These are phyloP conservation scores for Lumbricus terrestris DNA, from an alignment of 2,888 invertebrate species.

Conservation along the genomic window DNA sequence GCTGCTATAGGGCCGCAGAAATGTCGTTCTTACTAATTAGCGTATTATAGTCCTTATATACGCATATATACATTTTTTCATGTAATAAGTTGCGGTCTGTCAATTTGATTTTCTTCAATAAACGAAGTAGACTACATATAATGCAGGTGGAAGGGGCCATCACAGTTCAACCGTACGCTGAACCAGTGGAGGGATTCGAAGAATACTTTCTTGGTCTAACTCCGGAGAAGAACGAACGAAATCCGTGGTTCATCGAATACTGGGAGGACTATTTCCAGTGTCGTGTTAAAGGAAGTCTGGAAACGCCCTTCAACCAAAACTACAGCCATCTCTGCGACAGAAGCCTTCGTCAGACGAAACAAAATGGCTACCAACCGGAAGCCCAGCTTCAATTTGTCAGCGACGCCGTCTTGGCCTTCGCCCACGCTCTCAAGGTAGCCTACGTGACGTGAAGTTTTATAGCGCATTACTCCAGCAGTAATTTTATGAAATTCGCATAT, in stretches of 20 bases:
- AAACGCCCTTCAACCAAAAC: slow-evolving; percentile 53
- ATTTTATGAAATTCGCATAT: neutral
- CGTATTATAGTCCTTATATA: too few species aligned
- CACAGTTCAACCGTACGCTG: slow-evolving; percentile 89
- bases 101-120: too few species aligned
- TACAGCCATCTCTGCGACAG: slow-evolving; percentile 71
- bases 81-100: too few species aligned
- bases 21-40: too few species aligned
- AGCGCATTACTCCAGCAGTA: neutral
- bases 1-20: neutral
- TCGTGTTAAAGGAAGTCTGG: slow-evolving; percentile 68
- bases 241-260: slow-evolving; percentile 58
- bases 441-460: neutral
- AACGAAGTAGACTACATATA: too few species aligned
- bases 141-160: slow-evolving; percentile 82
- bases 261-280: slow-evolving; percentile 73
- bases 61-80: too few species aligned
- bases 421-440: slow-evolving; percentile 72
- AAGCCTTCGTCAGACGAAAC: slow-evolving; percentile 71
- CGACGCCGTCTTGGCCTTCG: slow-evolving; percentile 92
- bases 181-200: slow-evolving; percentile 69
- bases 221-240: slow-evolving; percentile 50
- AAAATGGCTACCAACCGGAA: slow-evolving; percentile 71
- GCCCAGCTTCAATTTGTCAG: slow-evolving; percentile 93
- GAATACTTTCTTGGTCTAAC: slow-evolving; percentile 53